A percentile compares a stretch with the other conserved stretches of the same genome.
Conservation (phyloP, 1,140 invertebrate species). For the Drosophila truncata region DNA sequence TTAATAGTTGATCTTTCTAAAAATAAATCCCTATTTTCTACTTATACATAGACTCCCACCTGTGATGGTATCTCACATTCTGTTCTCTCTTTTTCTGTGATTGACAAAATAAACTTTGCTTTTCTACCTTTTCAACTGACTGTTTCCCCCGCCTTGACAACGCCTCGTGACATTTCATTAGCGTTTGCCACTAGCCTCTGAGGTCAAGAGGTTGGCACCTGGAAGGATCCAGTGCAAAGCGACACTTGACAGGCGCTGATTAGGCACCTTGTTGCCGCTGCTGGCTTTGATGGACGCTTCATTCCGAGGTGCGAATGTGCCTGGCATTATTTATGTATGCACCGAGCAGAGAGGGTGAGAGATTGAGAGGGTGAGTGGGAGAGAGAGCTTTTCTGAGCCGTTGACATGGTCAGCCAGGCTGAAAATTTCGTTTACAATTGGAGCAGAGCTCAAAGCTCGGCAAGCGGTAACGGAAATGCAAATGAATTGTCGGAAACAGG, state of each 20-base stretch:
- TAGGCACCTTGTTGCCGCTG: constrained; percentile 40
- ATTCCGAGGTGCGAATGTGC: constrained; percentile 36
- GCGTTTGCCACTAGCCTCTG: constrained; percentile 49
- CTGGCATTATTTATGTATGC: constrained; percentile 42
- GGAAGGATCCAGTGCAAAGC: constrained; percentile 15
- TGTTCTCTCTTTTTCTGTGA: constrained; percentile 2
- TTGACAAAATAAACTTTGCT: constrained; percentile 28
- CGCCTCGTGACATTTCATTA: constrained; percentile 69
- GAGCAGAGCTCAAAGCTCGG: constrained; percentile 26
- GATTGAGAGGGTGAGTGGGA: neutral
- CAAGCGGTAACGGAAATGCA: constrained; percentile 51
- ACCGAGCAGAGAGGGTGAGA: neutral
- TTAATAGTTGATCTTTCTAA: neutral
- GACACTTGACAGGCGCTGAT: constrained; percentile 54
- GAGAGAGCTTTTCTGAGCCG: constrained; percentile 24
- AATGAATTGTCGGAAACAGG: constrained; percentile 67
- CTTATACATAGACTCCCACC: neutral
- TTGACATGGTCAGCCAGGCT: constrained; percentile 41
- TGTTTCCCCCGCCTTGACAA: constrained; percentile 22
- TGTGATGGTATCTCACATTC: neutral
- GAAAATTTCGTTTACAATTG: constrained; percentile 46
- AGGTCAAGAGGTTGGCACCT: neutral
- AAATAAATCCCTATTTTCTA: neutral
- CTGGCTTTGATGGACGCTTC: constrained; percentile 28
- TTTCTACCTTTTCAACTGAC: constrained; percentile 12